phyloP scores from a whole-genome alignment of 2,113 vertebrate genomes.

The Pangasianodon hypophthalmus region DNA sequence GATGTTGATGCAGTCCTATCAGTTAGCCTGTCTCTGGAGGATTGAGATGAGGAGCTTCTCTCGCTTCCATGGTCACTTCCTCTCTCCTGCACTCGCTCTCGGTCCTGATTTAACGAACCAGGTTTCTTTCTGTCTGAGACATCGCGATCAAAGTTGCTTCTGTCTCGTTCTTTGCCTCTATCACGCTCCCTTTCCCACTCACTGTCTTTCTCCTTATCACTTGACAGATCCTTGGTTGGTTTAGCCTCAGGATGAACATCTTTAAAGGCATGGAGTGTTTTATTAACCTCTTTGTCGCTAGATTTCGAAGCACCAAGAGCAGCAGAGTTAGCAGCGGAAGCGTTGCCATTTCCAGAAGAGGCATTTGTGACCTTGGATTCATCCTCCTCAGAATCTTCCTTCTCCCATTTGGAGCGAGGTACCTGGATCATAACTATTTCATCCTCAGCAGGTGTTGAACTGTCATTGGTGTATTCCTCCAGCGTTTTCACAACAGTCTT shows the following conservation, averaged over 20 bases:
- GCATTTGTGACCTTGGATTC: conserved; percentile 71
- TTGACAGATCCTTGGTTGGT: conserved; percentile 59
- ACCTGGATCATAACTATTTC: conserved; percentile 88
- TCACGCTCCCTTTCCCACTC: conserved; percentile 39
- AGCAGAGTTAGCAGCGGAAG: conserved; percentile 38
- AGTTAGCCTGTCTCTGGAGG: conserved; percentile 77
- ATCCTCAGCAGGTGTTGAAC: conserved; percentile 78
- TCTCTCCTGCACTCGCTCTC: conserved; percentile 71
- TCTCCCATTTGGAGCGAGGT: conserved; percentile 85
- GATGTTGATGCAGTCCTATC: conserved; percentile 72
- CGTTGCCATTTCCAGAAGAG: conserved; percentile 25
- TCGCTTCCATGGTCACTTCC: conserved; percentile 68
- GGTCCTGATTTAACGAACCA: conserved; percentile 58
- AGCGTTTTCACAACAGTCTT: conserved; percentile 81
- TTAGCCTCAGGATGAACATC: conserved; percentile 61
- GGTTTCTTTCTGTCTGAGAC: conserved; percentile 54
- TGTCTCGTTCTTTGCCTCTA: conserved; percentile 49
- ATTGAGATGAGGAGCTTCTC: conserved; percentile 68
- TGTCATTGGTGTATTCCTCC: conserved; percentile 83
- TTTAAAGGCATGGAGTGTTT: conserved; percentile 68
- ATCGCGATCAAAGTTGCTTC: conserved; percentile 46
- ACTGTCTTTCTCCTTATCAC: conserved; percentile 68
- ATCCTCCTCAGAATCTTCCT: conserved; percentile 85
- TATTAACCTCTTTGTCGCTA: conserved; percentile 73
- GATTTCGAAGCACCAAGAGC: conserved; percentile 64